Evolutionary conservation across 2,113 vertebrate species (phyloP), one percentile per base, ranked within the genome.

Genomic region (Egretta garzetta): DNA sequence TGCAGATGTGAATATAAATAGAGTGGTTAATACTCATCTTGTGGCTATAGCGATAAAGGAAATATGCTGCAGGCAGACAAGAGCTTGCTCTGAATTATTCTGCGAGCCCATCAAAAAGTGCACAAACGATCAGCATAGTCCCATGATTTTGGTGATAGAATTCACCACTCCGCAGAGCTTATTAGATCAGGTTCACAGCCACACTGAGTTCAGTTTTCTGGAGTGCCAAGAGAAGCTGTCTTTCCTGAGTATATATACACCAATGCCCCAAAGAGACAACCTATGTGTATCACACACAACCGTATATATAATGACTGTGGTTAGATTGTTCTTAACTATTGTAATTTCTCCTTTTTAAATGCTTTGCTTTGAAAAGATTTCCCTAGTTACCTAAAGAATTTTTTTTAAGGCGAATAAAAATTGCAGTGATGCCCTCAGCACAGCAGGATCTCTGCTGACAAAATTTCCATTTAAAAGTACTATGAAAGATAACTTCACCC

Each of bases 301-400:
- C 27, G 6, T 2, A 12, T 4, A 5, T 1, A 50, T 11, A 39
- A 39, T 4, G 43, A 30, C 10, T 11, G 45, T 19, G 22, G 23
- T 9, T 15, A 10, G n/a, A 50, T 41, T 37, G 10, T 35, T 45
- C 58, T 47, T 13, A 81, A 47, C 26, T 53, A 12, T 32, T 43
- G 33, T 13, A 43, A 19, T 35, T 60, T 55, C 6, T 21, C 8
- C 22, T 64, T 66, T 60, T 64, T 7, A 37, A 82, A 64, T 2
- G 10, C 15, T 37, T 62, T 41, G 13, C 33, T 80, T 33, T 27
- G 27, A 43, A 28, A 43, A 64, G 8, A 11, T 35, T 33, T 60
- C 41, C 43, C 27, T n/a, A 2, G 17, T 35, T 59, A 50, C 27
- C 27, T 39, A 45, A 4, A 4, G 33, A 37, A 17, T 27, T 43